Base-by-base conservation (phyloP, 1,140 invertebrate genomes). In the Globodera rostochiensis region DNA sequence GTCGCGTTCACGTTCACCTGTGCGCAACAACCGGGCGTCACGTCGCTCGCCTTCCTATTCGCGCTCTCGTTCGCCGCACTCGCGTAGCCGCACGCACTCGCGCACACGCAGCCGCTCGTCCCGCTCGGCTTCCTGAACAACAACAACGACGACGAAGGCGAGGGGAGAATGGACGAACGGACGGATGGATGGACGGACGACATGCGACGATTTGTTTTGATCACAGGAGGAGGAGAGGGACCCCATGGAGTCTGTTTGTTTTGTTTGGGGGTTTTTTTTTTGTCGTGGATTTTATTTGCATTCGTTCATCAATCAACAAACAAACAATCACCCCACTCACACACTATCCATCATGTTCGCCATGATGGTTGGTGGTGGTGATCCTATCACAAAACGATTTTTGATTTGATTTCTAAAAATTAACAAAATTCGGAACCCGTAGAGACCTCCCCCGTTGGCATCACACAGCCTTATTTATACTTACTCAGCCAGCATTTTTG, bases 1-100 rank as follows among this genome's bases (percentile, higher is more conserved):
- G 0, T 81, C 81, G 46, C 80, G 80, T 83, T 82, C 82, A n/a
- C 80, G 80, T 47, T 81, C 78, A 11, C 78, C 80, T 6, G 60
- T 60, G 36, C 80, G 80, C 47, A 53, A 49, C 46, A 49, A 49
- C 6, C 79, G 79, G 5, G 1, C 76, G 45, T 25, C 36, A 1
- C 79, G 79, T 80, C 76, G 79, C n/a, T 80, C 79, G 75, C 79
- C 79, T 21, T 67, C 69, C 64, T 60, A 78, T 60, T 82, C 80
- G 36, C 71, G 73, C 19, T 53, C 81, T 25, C 80, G 80, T 21
- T 76, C 74, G 19, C n/a, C 78, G 25, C 46, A 73, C 49, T 53
- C 78, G 78, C 78, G 78, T 21, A 75, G 66, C 15, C 79, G 79
- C 64, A 76, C 82, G 13, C 82, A 82, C n/a, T 83, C 82, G 3